These are phyloP conservation scores for Theonella swinhoei DNA, from an alignment of 37 sponge, comb jelly and placozoan genomes.

Conservation along the genomic window DNA sequence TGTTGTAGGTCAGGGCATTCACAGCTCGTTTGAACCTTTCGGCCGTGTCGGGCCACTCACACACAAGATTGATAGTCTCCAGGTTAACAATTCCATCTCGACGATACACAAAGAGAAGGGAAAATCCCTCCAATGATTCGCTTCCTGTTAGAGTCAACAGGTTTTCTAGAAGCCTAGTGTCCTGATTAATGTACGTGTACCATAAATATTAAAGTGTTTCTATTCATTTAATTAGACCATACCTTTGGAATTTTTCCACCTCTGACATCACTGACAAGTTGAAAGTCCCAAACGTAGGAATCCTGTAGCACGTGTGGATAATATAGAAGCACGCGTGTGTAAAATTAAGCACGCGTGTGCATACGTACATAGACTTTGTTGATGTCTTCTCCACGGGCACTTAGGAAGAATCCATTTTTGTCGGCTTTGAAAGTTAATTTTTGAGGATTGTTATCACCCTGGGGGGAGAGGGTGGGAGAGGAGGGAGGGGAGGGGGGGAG, in stretches of 20 bases:
- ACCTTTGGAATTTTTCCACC: constrained; percentile 36
- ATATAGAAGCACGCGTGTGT: neutral
- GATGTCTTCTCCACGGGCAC: constrained; percentile 25
- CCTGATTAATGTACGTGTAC: constrained; percentile 21
- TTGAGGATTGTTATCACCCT: constrained; percentile 19
- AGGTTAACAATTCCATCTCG: constrained; percentile 65
- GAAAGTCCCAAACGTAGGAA: constrained; percentile 29
- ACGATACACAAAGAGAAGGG: constrained; percentile 40
- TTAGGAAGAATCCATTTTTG: constrained; percentile 51
- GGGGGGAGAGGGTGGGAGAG: neutral
- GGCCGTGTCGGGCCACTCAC: constrained; percentile 28
- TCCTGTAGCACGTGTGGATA: constrained; percentile 17
- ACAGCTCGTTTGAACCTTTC: constrained; percentile 53
- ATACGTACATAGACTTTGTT: constrained; percentile 26
- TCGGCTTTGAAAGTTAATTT: constrained; percentile 40
- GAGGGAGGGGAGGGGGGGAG: neutral
- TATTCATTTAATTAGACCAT: neutral
- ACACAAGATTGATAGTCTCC: constrained; percentile 35
- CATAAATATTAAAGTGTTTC: neutral
- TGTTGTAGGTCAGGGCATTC: constrained; percentile 41
- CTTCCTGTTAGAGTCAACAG: neutral
- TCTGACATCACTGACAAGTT: constrained; percentile 47
- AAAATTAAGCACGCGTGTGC: neutral
- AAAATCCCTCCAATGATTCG: constrained; percentile 14
- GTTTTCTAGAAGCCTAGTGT: constrained; percentile 1